Evolutionary conservation across 1,140 invertebrate genomes (phyloP), one percentile per base, ranked within the genome.

Genomic region (Heliconius hewitsoni): DNA sequence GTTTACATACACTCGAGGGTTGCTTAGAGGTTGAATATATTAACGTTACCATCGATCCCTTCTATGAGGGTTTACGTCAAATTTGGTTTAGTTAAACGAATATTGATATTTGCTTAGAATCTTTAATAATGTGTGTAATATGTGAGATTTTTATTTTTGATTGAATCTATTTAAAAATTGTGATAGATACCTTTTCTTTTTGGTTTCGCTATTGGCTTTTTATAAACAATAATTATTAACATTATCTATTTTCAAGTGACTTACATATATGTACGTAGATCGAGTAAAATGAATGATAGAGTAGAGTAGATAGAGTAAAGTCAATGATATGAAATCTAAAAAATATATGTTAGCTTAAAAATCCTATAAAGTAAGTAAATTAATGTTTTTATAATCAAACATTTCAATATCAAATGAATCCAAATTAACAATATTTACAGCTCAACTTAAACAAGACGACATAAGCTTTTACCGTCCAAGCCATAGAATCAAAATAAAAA

Each of bases 21-120:
- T 86, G 86, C 85, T 89, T 86, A 84, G 77, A 84, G 84, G 81
- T 85, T 85, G 91, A 93, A 93, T 92, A 90, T 91, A 90, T 91
- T 93, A 91, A 87, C 85, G 83, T 91, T 82, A 81, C 78, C 79
- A 86, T 88, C 84, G 84, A 85, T 90, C 75, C 27, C 60, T 66
- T 76, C 70, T 78, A 66, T 74, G 82, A 84, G 70, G 76, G 74
- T 80, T 74, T 77, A 84, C 74, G 85, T 85, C 87, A 84, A 71
- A 83, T 86, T 87, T 85, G 80, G 81, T 89, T 88, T 87, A 81
- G 34, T 34, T 80, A 42, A 71, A 52, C 71, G 60, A n/a, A 76
- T 70, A 66, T 71, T 70, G 55, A 39, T 66, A 66, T 66, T 6
- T 60, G 39, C 70, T 50, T 30, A 76, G 66, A 76, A 16, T 60